A percentile compares a stretch with the other conserved stretches of the same genome.
phyloP scores from a whole-genome alignment of 2,113 vertebrate species.

The Aegypius monachus region DNA sequence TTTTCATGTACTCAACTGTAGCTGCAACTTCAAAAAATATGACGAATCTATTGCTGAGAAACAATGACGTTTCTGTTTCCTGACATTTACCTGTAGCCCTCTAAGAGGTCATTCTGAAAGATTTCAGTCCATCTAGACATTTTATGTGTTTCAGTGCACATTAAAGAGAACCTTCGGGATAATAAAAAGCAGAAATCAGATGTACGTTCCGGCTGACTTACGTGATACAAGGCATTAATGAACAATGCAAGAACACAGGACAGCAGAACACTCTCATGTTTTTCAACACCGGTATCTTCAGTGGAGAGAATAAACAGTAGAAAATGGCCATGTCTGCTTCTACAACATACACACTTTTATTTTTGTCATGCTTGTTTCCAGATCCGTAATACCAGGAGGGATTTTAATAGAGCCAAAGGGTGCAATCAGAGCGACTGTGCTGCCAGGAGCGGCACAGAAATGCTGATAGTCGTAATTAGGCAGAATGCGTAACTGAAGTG shows the following conservation, averaged over 20 bases:
- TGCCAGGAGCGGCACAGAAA: not conserved
- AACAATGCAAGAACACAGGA: constrained; percentile 16
- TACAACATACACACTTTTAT: not conserved
- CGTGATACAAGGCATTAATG: not conserved
- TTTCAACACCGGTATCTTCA: not conserved
- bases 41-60: not conserved
- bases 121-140: constrained; percentile 1
- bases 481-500: not conserved
- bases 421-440: not conserved
- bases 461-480: not conserved
- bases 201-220: constrained; percentile 8
- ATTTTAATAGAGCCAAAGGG: not conserved
- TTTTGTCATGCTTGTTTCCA: not conserved
- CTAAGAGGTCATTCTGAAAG: not conserved
- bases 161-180: not conserved
- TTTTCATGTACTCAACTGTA: not conserved
- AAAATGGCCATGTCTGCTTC: not conserved
- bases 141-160: constrained; percentile 9
- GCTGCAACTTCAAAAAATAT: not conserved
- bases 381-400: not conserved
- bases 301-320: not conserved
- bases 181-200: constrained; percentile 36
- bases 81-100: not conserved
- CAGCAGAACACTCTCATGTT: not conserved
- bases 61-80: not conserved